Evolutionary conservation across 2,797 vertebrate species (phyloP), one percentile per base, ranked within the genome.

Genomic region (Chrysolophus pictus): DNA sequence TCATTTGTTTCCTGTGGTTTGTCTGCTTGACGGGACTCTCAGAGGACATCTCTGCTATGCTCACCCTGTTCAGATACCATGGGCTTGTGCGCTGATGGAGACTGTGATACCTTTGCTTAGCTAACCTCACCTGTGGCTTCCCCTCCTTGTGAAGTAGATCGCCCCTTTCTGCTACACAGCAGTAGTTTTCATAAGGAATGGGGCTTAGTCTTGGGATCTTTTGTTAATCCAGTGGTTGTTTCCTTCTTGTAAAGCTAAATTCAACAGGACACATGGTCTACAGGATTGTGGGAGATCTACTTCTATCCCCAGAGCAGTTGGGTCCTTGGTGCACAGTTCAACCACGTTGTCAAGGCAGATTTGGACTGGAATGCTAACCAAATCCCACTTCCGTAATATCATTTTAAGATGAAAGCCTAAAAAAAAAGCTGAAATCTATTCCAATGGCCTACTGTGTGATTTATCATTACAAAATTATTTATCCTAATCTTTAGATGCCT

Each of bases 91-190:
- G 26, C 31, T 8, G 31, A 31, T n/a, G 39, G 11, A 9, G 62
- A 46, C 0, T 3, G 62, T 4, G 37, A 9, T 56, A 23, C 24
- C 53, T 37, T 44, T 23, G 31, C 49, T 41, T 23, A 14, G 0
- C 0, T 14, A 41, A 58, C 31, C 19, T 53, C n/a, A 41, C 31
- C 41, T 51, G 73, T 75, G 10, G 31, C 75, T 84, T 55, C 19
- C 8, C 17, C 33, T 49, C 22, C 17, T 22, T 28, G 3, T 9
- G 62, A 17, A 72, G 12, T 73, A 72, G 49, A 55, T 31, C 68
- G 73, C 33, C 44, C 71, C 26, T 55, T 65, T 41, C 44, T 64
- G 46, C 51, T 70, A 11, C 18, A 37, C n/a, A 47, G 35, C n/a
- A 37, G 3, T 9, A 51, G 23, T 70, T 88, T 67, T 37, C 46